phyloP scores from a whole-genome alignment of 37 sponge, comb jelly and placozoan genomes.

The Spongilla lacustris region DNA sequence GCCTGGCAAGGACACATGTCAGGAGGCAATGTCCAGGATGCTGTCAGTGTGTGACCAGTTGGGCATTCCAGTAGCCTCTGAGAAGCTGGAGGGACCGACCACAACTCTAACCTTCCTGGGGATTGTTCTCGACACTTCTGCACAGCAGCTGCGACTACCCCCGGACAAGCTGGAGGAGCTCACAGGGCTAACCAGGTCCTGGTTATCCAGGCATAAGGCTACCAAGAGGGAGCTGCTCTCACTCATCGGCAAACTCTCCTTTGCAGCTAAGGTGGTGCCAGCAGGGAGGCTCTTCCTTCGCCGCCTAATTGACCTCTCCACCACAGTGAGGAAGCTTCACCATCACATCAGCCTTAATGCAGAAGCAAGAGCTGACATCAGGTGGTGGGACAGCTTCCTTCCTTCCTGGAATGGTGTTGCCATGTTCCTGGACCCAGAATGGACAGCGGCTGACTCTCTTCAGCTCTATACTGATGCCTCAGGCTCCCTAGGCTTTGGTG shows the following conservation, averaged over 20 bases:
- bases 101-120: too few relatives aligned
- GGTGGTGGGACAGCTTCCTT: slow-evolving; percentile 4
- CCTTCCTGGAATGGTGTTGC: slow-evolving; percentile 9
- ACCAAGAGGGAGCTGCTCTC: too few relatives aligned
- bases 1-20: too few relatives aligned
- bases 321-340: not conserved
- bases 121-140: slow-evolving; percentile 14
- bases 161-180: slow-evolving; percentile 3
- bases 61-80: too few relatives aligned
- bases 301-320: slow-evolving; percentile 9
- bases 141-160: slow-evolving; percentile 6
- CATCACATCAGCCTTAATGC: not conserved
- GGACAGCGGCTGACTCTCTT: not conserved
- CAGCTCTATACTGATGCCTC: slow-evolving; percentile 26
- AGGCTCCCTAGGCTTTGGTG: slow-evolving; percentile 8
- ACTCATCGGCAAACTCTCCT: too few relatives aligned
- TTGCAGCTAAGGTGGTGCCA: too few relatives aligned
- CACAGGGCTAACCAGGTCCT: slow-evolving; percentile 4
- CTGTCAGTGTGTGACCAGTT: too few relatives aligned
- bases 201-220: too few relatives aligned
- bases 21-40: too few relatives aligned
- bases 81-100: too few relatives aligned
- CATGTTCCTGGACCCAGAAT: not conserved
- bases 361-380: not conserved
- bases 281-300: slow-evolving; percentile 29